Base-by-base conservation (phyloP, 2,888 invertebrate genomes). In the Chydorus sphaericus region DNA sequence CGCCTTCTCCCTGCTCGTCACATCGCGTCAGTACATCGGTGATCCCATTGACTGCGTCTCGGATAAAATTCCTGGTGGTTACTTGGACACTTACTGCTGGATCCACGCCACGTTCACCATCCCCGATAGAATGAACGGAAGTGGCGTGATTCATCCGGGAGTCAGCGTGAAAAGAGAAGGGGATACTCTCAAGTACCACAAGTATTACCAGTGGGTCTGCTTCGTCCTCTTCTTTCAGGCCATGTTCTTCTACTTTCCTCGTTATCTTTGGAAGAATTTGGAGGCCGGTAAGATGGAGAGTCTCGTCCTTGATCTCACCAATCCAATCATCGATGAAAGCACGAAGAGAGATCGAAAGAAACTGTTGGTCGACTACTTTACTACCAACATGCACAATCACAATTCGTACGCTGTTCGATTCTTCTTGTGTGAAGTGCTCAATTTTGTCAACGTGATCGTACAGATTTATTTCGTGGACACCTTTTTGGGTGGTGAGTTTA, bases 241-340 rank as follows among this genome's bases (percentile, higher is more conserved):
- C 4, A 56, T 66, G 23, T 58, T 65, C 39, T 69, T 68, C 60
- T 63, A 65, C 37, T 44, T 64, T 16, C 67, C 69, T 1, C 63
- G 66, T 39, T 63, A 62, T 57, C 55, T 68, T 16, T 69, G 69
- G 69, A 67, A 67, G 52, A 58, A 59, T 5, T 60, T 63, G 44
- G 68, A 68, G 59, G 65, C 63, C 37, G 62, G 63, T 6, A 60
- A 61, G 28, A 79, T 90, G 59, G 79, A 87, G 62, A 84, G 85
- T 80, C 85, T 91, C 62, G 84, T 88, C 26, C 87, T 88, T 59
- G 89, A 89, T 6, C 79, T 91, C 73, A 66, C 16, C 64, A 54
- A 51, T 36, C 39, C 52, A 7, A 29, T 39, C 14, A 16, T 39
- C 39, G 39, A 39, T 20, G 39, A 39, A 16, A 39, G 20, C 8